Evolutionary conservation across 2,888 invertebrate species (phyloP).

Genomic region (Mamestra brassicae): DNA sequence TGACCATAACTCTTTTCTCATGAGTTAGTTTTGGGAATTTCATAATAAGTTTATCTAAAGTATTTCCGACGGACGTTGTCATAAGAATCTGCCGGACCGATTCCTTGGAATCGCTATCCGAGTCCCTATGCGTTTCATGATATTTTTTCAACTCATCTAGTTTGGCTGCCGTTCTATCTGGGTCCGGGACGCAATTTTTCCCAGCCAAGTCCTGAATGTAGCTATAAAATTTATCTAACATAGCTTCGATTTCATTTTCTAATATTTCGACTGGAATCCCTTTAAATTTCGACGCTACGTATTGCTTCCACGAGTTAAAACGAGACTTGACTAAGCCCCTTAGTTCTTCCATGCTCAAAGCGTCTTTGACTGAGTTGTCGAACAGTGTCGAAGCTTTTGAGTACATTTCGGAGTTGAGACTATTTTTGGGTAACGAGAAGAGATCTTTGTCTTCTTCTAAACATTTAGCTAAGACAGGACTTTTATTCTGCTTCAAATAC

Average conservation of each 20-base stretch:
- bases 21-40: slow-evolving; percentile 81
- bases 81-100: slow-evolving; percentile 80
- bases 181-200: slow-evolving; percentile 72
- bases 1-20: slow-evolving; percentile 80
- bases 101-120: slow-evolving; percentile 76
- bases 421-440: slow-evolving; percentile 76
- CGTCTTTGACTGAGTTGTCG: slow-evolving; percentile 85
- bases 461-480: slow-evolving; percentile 79
- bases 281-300: slow-evolving; percentile 81
- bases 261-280: slow-evolving; percentile 81
- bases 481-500: slow-evolving; percentile 82
- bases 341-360: slow-evolving; percentile 82
- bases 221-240: slow-evolving; percentile 84
- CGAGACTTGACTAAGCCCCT: slow-evolving; percentile 79
- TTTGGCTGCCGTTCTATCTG: slow-evolving; percentile 79
- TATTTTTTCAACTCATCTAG: slow-evolving; percentile 78
- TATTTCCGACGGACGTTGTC: slow-evolving; percentile 80
- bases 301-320: slow-evolving; percentile 84
- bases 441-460: slow-evolving; percentile 80
- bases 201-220: slow-evolving; percentile 83
- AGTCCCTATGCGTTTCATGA: slow-evolving; percentile 74
- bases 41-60: slow-evolving; percentile 84
- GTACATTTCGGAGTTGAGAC: slow-evolving; percentile 80
- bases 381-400: slow-evolving; percentile 80
- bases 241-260: slow-evolving; percentile 82